Evolutionary conservation across 1,140 invertebrate genomes (phyloP), one percentile per base, ranked within the genome.

Genomic region (Diachasma alloeum): DNA sequence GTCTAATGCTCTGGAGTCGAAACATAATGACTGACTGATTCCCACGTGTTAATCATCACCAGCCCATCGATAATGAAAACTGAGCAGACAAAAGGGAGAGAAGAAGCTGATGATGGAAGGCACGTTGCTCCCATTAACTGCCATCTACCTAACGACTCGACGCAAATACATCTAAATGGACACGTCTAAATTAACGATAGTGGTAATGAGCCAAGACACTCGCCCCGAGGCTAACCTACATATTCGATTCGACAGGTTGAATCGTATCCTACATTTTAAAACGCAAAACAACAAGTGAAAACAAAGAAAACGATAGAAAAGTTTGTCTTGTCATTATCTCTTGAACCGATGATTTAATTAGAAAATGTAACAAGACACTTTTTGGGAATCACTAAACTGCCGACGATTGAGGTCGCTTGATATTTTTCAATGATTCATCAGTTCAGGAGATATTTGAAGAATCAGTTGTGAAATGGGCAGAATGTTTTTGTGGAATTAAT

Each of bases 181-280:
- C 79, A 85, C 79, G 76, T 83, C 82, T 83, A 85, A 85, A 85
- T 85, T 80, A 81, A 80, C 83, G 81, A 80, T 82, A 75, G 78
- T 76, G 76, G 77, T 81, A 82, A 82, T 80, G 84, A 83, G 84
- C 84, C 84, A 85, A 85, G 81, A 82, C 73, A 53, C 53, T 74
- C 24, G 36, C 66, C 74, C 39, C 74, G 44, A 73, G 42, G 46
- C 66, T 77, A 72, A 42, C 78, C 78, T 79, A 79, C 75, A 79
- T 79, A 63, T 63, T 63, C 59, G 26, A 70, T 71, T 17, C 67
- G 67, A 71, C 56, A 48, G 67, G 26, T 70, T 63, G 44, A 46
- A 46, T 46, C 44, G 10, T 46, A 2, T 46, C 31, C 9, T 46
- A 9, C 1, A n/a, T 46, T 46, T 6, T 3, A 31, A 2, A 6